Base-by-base conservation (phyloP, 1,140 invertebrate species). In the Cecropterus lyciades region DNA sequence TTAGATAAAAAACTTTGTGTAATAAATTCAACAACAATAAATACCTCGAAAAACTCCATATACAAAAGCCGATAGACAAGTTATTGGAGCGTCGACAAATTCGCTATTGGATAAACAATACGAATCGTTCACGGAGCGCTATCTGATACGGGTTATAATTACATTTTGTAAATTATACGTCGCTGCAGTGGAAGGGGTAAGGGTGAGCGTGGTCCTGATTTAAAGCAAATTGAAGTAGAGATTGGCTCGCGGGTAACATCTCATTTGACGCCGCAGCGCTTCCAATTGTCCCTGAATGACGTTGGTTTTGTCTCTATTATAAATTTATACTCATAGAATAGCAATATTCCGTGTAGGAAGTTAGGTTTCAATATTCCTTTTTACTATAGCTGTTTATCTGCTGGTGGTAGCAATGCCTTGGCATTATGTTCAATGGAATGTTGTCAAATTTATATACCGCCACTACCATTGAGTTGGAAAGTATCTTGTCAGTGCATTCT, bases 201-300 rank as follows among this genome's bases (percentile, higher is more conserved):
- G 43, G 52, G 66, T 53, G 66, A 68, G 65, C 69, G 69, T 75
- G 73, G 60, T 73, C 72, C 68, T 83, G 80, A 87, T 85, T 85
- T 83, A 87, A 79, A 85, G 84, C 82, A 87, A 89, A 89, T 89
- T 89, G 85, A 87, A 87, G 79, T 67, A 77, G 76, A 80, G 81
- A 86, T 89, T 87, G 87, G 81, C 79, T 85, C 73, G 65, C 75
- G 72, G 73, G 73, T 74, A 81, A 83, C 79, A 80, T 84, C 82
- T 87, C 78, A 86, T 89, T 89, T 89, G 87, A 85, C 80, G 84
- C 74, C 76, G 79, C 83, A 82, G 72, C 77, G 86, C 75, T 83
- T 82, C 82, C 83, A 80, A 84, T 83, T 85, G 84, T 85, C 77
- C 80, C 72, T 63, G 65, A 70, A 64, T 72, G 69, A 71, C 53